Percentiles rank a stretch among this genome's conserved stretches.
Evolutionary conservation across 2,888 invertebrate species (phyloP).

Genomic region (Tubulanus polymorphus): DNA sequence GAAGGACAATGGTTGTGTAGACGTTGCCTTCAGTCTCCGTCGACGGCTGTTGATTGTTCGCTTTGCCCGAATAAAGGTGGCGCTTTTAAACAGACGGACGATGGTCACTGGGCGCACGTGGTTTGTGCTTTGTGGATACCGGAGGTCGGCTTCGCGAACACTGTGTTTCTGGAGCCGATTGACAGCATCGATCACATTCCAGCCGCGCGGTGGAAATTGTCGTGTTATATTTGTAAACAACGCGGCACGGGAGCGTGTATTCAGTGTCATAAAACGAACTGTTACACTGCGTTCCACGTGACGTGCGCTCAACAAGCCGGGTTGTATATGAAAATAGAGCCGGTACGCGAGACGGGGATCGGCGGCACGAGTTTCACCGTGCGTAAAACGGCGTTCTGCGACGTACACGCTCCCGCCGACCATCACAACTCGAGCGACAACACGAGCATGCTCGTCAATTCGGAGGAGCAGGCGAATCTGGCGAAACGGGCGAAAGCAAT

Average conservation of each 20-base stretch:
- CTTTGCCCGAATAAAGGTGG: constrained; percentile 97
- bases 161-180: constrained; percentile 93
- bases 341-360: constrained; percentile 62
- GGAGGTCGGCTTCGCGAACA: constrained; percentile 91
- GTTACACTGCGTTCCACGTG: constrained; percentile 97
- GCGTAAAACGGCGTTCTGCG: constrained; percentile 94
- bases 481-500: constrained; percentile 47
- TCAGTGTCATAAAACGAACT: constrained; percentile 94
- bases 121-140: constrained; percentile 99
- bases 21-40: constrained; percentile 92
- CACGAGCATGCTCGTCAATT: too few relatives aligned
- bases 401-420: constrained; percentile 79
- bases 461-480: constrained; percentile 32
- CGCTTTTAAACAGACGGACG: constrained; percentile 97
- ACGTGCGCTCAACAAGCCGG: constrained; percentile 95
- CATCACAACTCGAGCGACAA: constrained; percentile 36
- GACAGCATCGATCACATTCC: constrained; percentile 96
- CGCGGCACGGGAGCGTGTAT: constrained; percentile 84
- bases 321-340: constrained; percentile 79
- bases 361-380: constrained; percentile 53
- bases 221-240: constrained; percentile 87
- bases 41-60: constrained; percentile 92
- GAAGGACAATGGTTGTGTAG: constrained; percentile 98
- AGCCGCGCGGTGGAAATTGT: constrained; percentile 90
- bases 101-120: constrained; percentile 95